Conservation (phyloP, 2,888 invertebrate genomes). For the Caenorhabditis panamensis region DNA sequence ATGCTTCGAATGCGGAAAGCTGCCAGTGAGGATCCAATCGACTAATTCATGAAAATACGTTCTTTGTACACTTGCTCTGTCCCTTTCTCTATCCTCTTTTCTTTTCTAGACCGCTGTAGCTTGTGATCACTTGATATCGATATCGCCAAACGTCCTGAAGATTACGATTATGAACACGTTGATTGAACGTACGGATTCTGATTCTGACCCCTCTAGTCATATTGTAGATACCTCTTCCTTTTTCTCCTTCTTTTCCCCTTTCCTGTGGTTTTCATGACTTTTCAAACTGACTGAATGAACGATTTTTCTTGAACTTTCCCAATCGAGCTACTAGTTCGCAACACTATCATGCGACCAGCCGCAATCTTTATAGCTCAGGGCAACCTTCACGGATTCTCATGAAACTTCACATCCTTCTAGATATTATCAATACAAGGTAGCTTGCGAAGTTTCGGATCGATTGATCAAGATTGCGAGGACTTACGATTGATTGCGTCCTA, state of each 20-base stretch:
- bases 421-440: too few species aligned
- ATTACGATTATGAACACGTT: constrained; percentile 27
- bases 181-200: constrained; percentile 32
- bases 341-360: too few species aligned
- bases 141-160: constrained; percentile 30
- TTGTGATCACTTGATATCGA: constrained; percentile 49
- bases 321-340: not conserved
- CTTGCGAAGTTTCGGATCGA: too few species aligned
- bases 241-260: constrained; percentile 1
- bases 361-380: too few species aligned
- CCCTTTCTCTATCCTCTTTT: not conserved
- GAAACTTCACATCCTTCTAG: too few species aligned
- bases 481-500: too few species aligned
- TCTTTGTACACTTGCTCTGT: not conserved
- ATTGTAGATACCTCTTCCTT: constrained; percentile 14
- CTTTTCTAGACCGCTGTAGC: constrained; percentile 25
- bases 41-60: not conserved
- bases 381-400: too few species aligned
- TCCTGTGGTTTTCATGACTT: constrained; percentile 5
- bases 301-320: not conserved
- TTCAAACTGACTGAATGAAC: not conserved
- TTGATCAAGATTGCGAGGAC: too few species aligned
- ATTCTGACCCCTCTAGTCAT: constrained; percentile 24
- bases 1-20: not conserved
- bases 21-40: not conserved